Percentiles rank a stretch among this genome's conserved stretches.
These are phyloP conservation scores for Rhagoletis pomonella DNA, from an alignment of 1,140 invertebrate species.

Conservation along the genomic window DNA sequence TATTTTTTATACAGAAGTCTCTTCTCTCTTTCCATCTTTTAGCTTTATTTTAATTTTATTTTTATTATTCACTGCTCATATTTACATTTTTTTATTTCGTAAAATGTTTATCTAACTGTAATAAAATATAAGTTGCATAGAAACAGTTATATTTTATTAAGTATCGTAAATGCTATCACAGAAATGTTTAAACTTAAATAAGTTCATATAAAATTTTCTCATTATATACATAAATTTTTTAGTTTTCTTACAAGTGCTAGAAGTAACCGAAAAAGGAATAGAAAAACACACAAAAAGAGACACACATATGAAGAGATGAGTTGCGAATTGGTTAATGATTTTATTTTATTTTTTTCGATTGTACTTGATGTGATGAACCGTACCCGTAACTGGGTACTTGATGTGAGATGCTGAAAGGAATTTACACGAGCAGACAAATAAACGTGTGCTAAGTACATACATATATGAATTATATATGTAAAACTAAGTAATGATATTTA, in stretches of 20 bases:
- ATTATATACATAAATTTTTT: background rate
- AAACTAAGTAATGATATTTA: background rate
- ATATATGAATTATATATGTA: background rate
- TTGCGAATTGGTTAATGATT: constrained; percentile 25
- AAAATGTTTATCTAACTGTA: background rate
- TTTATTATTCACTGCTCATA: too few relatives aligned
- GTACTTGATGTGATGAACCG: constrained; percentile 6
- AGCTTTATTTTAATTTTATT: too few relatives aligned
- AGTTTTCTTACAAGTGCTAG: background rate
- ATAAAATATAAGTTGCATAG: background rate
- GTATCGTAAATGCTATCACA: background rate
- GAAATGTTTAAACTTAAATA: background rate
- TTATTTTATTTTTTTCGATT: background rate
- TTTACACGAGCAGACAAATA: constrained; percentile 45
- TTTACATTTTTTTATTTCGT: background rate
- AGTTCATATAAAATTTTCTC: background rate
- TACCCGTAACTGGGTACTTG: background rate
- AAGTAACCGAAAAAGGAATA: constrained; percentile 32
- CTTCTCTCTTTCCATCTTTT: too few relatives aligned
- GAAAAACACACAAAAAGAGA: background rate
- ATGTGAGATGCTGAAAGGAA: constrained; percentile 37
- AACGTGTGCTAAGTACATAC: background rate
- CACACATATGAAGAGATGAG: constrained; percentile 3
- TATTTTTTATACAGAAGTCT: too few relatives aligned
- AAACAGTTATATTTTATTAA: background rate